A percentile compares a stretch with the other conserved stretches of the same genome.
These are phyloP conservation scores for Gerris lacustris DNA, from an alignment of 2,888 invertebrate genomes.

Conservation along the genomic window DNA sequence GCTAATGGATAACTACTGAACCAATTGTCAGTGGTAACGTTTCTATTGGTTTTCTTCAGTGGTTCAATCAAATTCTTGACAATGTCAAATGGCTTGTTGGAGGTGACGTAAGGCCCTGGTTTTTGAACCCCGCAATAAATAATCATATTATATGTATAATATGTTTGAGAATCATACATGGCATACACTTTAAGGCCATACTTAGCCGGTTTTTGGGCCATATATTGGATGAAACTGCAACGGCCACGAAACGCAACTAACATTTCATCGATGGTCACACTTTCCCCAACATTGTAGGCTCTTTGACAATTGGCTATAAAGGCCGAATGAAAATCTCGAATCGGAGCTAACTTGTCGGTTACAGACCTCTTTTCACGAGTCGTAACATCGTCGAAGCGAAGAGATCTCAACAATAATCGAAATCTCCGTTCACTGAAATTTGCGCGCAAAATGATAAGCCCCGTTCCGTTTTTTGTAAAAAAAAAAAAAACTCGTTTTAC, in stretches of 20 bases:
- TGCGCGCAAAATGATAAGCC: constrained; percentile 14
- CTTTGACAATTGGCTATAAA: constrained; percentile 19
- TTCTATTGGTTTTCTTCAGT: constrained; percentile 30
- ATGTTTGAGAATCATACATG: constrained; percentile 14
- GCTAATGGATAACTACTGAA: constrained; percentile 31
- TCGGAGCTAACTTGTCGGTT: constrained; percentile 20
- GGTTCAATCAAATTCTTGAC: too few relatives aligned
- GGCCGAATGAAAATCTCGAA: constrained; percentile 14
- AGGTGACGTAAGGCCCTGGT: constrained; percentile 29
- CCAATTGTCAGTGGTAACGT: constrained; percentile 33
- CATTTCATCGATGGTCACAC: constrained; percentile 23
- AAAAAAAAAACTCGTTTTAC: too few relatives aligned
- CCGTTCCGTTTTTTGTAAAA: constrained; percentile 18
- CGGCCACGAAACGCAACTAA: constrained; percentile 16
- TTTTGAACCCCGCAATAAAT: constrained; percentile 29
- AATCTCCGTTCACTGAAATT: too few relatives aligned
- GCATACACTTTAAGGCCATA: constrained; percentile 22
- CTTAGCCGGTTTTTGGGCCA: constrained; percentile 20
- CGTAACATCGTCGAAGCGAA: constrained; percentile 20
- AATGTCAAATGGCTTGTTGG: constrained; percentile 31
- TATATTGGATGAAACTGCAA: constrained; percentile 18
- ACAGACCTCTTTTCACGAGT: constrained; percentile 13
- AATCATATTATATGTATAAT: too few relatives aligned
- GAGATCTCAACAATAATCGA: constrained; percentile 17
- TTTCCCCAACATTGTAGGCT: constrained; percentile 14